phyloP scores from a whole-genome alignment of 64 coral and sea anemone species.

The Montipora foliosa region DNA sequence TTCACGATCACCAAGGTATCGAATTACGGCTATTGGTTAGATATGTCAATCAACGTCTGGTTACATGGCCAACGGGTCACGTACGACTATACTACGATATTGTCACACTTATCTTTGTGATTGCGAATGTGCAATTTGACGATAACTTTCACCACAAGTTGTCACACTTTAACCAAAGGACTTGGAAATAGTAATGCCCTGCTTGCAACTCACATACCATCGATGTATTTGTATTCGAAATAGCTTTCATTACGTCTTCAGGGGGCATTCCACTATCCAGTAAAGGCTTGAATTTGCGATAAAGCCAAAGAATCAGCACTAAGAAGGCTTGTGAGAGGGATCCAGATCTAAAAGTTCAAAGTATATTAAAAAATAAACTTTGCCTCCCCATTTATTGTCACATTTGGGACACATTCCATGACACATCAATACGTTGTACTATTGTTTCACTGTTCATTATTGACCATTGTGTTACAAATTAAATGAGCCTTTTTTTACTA shows the following conservation, averaged over 20 bases:
- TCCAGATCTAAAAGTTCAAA: not conserved
- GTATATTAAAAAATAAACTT: no score
- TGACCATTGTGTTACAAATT: no score
- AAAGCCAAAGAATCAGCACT: not conserved
- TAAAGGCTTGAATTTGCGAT: not conserved
- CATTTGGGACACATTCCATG: no score
- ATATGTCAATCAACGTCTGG: no score
- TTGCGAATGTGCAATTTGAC: not conserved
- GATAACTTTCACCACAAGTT: constrained; percentile 15
- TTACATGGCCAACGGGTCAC: no score
- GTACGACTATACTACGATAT: no score
- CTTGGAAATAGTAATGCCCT: constrained; percentile 4
- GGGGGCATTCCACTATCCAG: not conserved
- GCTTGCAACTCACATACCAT: not conserved
- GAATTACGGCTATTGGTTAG: no score
- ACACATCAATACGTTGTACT: no score
- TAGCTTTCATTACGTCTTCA: not conserved
- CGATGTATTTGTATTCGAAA: not conserved
- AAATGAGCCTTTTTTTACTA: no score
- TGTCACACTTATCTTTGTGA: not conserved
- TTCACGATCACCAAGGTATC: no score
- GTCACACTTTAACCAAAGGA: constrained; percentile 13
- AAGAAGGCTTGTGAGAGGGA: constrained; percentile 7
- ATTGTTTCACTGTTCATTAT: no score
- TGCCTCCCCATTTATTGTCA: no score